Percentiles rank a stretch among this genome's conserved stretches.
phyloP scores from a whole-genome alignment of 2,888 invertebrate genomes.

The Drosophila merina region DNA sequence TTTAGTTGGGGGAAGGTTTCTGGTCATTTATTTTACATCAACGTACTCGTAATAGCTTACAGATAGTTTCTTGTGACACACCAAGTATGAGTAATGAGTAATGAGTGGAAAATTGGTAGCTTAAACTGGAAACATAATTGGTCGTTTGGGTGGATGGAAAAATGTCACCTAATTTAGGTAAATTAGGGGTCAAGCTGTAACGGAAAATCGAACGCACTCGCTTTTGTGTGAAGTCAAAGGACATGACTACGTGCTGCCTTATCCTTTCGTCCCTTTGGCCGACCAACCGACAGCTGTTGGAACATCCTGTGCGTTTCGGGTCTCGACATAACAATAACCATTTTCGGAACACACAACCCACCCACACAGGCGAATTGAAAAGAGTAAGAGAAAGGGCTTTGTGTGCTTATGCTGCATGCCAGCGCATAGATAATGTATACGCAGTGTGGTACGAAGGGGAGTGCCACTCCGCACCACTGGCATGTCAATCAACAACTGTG shows the following conservation, averaged over 20 bases:
- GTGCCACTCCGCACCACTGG: slow-evolving; percentile 34
- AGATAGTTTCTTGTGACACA: not conserved
- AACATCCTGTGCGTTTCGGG: slow-evolving; percentile 57
- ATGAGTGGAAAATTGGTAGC: slow-evolving; percentile 16
- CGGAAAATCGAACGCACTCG: slow-evolving; percentile 45
- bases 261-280: slow-evolving; percentile 27
- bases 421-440: slow-evolving; percentile 53
- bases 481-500: slow-evolving; percentile 51
- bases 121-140: slow-evolving; percentile 27
- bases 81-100: slow-evolving; percentile 10
- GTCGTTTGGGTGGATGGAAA: slow-evolving; percentile 11
- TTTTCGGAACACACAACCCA: slow-evolving; percentile 32
- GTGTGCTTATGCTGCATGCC: slow-evolving; percentile 51
- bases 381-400: slow-evolving; percentile 11
- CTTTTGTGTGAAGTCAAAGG: slow-evolving; percentile 57
- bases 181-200: slow-evolving; percentile 23
- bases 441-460: slow-evolving; percentile 36
- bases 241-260: slow-evolving; percentile 9
- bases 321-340: slow-evolving; percentile 49
- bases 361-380: not conserved
- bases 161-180: slow-evolving; percentile 10
- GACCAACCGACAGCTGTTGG: slow-evolving; percentile 63
- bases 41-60: not conserved
- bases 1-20: not conserved
- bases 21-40: slow-evolving; percentile 36